Evolutionary conservation across 2,797 vertebrate genomes (phyloP), one percentile per base, ranked within the genome.

Genomic region (Austrolebias charrua): DNA sequence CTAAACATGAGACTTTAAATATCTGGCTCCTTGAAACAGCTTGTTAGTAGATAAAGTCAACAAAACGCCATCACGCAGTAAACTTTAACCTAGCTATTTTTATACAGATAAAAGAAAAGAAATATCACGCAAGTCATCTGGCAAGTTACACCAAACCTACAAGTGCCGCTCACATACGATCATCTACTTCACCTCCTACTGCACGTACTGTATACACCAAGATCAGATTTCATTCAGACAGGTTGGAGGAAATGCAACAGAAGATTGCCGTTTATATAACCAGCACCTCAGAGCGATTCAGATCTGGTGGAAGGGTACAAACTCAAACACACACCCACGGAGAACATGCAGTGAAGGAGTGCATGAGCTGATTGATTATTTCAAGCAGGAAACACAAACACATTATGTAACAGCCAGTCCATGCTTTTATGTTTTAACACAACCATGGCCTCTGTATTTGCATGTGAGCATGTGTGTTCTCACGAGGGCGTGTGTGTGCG

Each of bases 341-440:
- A n/a, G 19, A 58, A 18, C 44, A 55, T 35, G 52, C 63, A 63
- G 48, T 19, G 47, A 69, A 60, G 45, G 46, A 58, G 33, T 61
- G 43, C 47, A 75, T 53, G 33, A 44, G 31, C 42, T 46, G 10
- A 66, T 13, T 55, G 52, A 76, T 74, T 48, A 52, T 53, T 69
- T 40, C 31, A 12, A 71, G 51, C 56, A 71, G 49, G 18, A 75
- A 65, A 69, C 47, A 60, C 46, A 75, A 69, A 76, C 55, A 62
- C 5, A 51, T 55, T 65, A 57, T 38, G 46, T 40, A 76, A 65
- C 43, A 73, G 11, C 50, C 46, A 33, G 18, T 24, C 29, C 10
- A 1, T 59, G 40, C 16, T 55, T 67, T 60, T 29, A 55, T 57
- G 45, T 54, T 24, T 46, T 9, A 63, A 64, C 52, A 58, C 14